phyloP scores from a whole-genome alignment of 2,113 vertebrate species.

The Protomyctophum bolini region DNA sequence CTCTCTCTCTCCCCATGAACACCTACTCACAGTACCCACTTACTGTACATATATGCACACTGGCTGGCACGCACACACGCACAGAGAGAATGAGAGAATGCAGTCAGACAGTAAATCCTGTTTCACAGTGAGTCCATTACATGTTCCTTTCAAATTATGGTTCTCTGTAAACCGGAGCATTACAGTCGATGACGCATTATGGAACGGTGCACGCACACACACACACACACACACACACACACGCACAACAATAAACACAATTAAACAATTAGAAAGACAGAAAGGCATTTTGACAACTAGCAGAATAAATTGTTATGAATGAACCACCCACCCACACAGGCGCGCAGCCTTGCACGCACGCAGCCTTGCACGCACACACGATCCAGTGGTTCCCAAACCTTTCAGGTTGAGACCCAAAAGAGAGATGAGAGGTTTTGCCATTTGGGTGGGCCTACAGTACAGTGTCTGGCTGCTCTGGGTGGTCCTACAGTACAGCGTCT shows the following conservation, averaged over 20 bases:
- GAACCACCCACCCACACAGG: too few relatives aligned
- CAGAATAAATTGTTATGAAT: too few relatives aligned
- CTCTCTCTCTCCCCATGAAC: constrained; percentile 9
- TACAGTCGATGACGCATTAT: constrained; percentile 46
- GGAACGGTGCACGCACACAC: neutral
- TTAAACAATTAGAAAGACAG: too few relatives aligned
- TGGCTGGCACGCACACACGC: constrained; percentile 19
- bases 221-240: constrained; percentile 10
- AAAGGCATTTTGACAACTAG: too few relatives aligned
- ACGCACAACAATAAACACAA: neutral
- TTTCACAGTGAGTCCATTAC: constrained; percentile 59
- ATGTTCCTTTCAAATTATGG: constrained; percentile 40
- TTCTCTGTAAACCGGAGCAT: constrained; percentile 43
- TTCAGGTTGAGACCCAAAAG: too few relatives aligned
- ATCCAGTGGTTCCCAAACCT: too few relatives aligned
- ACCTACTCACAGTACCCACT: constrained; percentile 11
- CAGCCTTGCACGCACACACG: too few relatives aligned
- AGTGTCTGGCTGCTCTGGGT: too few relatives aligned
- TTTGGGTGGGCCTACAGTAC: too few relatives aligned
- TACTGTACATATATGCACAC: neutral
- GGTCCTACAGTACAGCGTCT: too few relatives aligned
- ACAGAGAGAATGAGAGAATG: constrained; percentile 29
- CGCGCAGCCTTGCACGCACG: too few relatives aligned
- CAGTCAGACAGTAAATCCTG: constrained; percentile 53
- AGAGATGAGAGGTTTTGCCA: too few relatives aligned